Conservation (phyloP, 2,888 invertebrate species). For the Phyllotreta striolata region DNA sequence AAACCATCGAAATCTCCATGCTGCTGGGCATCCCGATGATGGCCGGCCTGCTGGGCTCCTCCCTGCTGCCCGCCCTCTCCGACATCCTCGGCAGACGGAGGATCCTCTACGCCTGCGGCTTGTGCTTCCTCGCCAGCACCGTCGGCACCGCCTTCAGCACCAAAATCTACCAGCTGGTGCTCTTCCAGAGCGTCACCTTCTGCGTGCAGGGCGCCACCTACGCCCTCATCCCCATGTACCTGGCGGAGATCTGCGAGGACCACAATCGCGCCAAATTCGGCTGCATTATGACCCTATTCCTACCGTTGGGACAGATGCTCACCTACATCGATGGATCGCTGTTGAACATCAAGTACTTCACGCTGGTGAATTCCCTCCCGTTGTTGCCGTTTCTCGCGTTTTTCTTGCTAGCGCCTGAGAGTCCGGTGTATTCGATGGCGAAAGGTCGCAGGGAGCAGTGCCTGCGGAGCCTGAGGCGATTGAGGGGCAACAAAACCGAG, state of each 20-base stretch:
- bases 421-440: slow-evolving; percentile 15
- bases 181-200: slow-evolving; percentile 5
- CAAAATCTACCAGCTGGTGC: slow-evolving; percentile 16
- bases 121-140: slow-evolving; percentile 68
- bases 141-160: slow-evolving; percentile 33
- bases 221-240: slow-evolving; percentile 21
- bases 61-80: slow-evolving; percentile 31
- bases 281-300: slow-evolving; percentile 16
- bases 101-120: slow-evolving; percentile 67
- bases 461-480: slow-evolving; percentile 10
- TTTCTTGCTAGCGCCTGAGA: slow-evolving; percentile 22
- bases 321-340: slow-evolving; percentile 23
- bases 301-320: slow-evolving; percentile 20
- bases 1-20: slow-evolving; percentile 38
- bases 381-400: slow-evolving; percentile 3
- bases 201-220: neutral
- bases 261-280: slow-evolving; percentile 29
- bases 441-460: slow-evolving; percentile 1
- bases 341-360: slow-evolving; percentile 17
- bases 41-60: slow-evolving; percentile 35
- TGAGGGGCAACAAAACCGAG: slow-evolving; percentile 17
- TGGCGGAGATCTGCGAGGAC: slow-evolving; percentile 32
- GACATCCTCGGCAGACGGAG: slow-evolving; percentile 67
- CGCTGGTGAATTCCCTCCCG: slow-evolving; percentile 17
- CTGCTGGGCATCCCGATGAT: slow-evolving; percentile 38